These are phyloP conservation scores for Artemia franciscana DNA, from an alignment of 1,140 invertebrate species.

Conservation along the genomic window DNA sequence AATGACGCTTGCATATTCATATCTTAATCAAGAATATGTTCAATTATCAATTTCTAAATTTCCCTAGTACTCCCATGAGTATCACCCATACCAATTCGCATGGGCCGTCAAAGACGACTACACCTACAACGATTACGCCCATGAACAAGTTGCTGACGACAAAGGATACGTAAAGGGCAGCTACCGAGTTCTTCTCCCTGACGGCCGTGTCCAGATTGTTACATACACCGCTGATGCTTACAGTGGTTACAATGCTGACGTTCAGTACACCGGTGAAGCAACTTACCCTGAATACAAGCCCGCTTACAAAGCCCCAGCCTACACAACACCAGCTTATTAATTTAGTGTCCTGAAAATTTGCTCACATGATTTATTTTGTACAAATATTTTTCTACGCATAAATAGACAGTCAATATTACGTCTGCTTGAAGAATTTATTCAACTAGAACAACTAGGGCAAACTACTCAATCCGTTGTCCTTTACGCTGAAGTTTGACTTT, in stretches of 20 bases:
- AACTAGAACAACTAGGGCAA: too few species aligned
- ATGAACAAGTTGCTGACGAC: constrained; percentile 36
- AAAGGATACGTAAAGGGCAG: constrained; percentile 32
- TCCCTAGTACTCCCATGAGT: neutral
- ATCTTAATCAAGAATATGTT: too few species aligned
- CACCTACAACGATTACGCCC: constrained; percentile 43
- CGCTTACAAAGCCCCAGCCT: constrained; percentile 2
- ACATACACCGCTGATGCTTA: constrained; percentile 49
- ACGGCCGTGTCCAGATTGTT: constrained; percentile 46
- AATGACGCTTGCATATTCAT: too few species aligned
- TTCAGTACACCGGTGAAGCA: constrained; percentile 44
- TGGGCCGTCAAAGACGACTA: constrained; percentile 41
- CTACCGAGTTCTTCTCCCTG: constrained; percentile 50
- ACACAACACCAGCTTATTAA: neutral
- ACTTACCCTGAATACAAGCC: constrained; percentile 28
- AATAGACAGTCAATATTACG: neutral
- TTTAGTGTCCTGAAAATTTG: too few species aligned
- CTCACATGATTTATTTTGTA: too few species aligned
- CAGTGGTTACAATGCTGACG: constrained; percentile 43
- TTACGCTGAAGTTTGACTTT: too few species aligned
- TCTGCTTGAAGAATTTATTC: too few species aligned
- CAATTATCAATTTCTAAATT: too few species aligned
- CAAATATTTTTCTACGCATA: constrained; percentile 2
- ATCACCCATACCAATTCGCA: constrained; percentile 36
- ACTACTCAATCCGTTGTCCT: too few species aligned